Evolutionary conservation across 2,113 vertebrate species (phyloP), one percentile per base, ranked within the genome.

Genomic region (Damaliscus lunatus): DNA sequence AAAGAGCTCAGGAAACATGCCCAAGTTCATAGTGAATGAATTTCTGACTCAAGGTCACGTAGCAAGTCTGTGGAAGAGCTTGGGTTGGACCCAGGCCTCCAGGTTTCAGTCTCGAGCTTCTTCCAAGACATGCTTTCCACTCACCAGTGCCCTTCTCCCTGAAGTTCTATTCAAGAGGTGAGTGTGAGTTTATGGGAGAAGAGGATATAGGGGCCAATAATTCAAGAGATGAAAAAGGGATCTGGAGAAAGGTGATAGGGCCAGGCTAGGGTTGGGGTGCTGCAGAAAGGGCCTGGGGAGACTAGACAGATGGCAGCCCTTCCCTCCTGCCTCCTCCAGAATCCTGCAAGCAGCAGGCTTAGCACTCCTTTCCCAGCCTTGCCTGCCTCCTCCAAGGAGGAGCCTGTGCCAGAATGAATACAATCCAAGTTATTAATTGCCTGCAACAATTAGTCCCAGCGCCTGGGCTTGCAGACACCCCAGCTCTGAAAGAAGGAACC

Each of bases 351-450:
- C 92, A 50, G 87, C 55, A 2, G 80, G 86, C 64, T 91, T 27
- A 46, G 57, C 57, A 9, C n/a, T 96, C 90, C 96, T 95, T 98
- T 97, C 94, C 14, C 94, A 88, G 96, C 87, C 95, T 92, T 17
- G 53, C 94, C 60, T 85, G 95, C 88, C 48, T 97, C 88, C 97
- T 97, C 88, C 98, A 98, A 98, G 96, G 97, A 98, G 96, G 88
- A 96, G 98, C 74, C 96, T 0, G 16, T 21, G 89, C 98, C 50
- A 95, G 98, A 98, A 98, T 98, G 98, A 98, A 97, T 52, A 98
- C 82, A 93, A 98, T 98, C 98, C 97, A 98, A 98, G 98, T 99
- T 99, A 99, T 99, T 99, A 99, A 99, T 99, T 99, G 98, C 98
- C 98, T 99, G 96, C 98, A 98, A 99, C 99, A 99, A 99, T 99